Evolutionary conservation across 2,113 vertebrate genomes (phyloP), one percentile per base, ranked within the genome.

Genomic region (Scortum barcoo): DNA sequence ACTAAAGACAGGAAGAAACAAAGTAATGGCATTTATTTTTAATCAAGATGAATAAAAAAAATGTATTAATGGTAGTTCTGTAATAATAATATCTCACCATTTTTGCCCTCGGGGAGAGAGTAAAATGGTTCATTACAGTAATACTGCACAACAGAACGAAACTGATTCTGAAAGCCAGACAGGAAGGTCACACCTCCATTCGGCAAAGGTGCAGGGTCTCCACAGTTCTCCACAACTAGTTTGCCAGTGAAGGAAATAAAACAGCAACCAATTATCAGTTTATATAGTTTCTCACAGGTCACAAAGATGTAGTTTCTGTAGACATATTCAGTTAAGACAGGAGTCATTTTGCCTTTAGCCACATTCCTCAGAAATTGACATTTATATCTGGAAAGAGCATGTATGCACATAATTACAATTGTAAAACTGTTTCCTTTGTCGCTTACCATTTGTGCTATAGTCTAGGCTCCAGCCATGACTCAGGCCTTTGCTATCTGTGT

Each of bases 91-190:
- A 72, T 75, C 76, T 74, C 26, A 72, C 76, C 82, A 20, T 42
- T 69, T 24, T 5, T 8, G 11, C 14, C 22, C n/a, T 44, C 33
- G 28, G 70, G 5, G 40, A 84, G 58, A 30, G 77, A 24, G 72
- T 94, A 94, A 85, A 71, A 93, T 2, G 92, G 93, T 20, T 91
- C 72, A 54, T 93, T 80, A 51, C 93, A 94, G 72, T 53, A 57
- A 77, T 94, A 94, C 72, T 91, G 80, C 11, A 94, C 71, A 14
- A 89, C 78, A 17, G 93, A 92, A 14, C 1, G 40, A 50, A 92
- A 90, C 60, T 92, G 54, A 28, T 94, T 93, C 33, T 83, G 22
- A 20, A 65, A 69, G 7, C 90, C 93, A 19, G 81, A 88, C 42
- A 92, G 17, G 33, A 76, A 78, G 0, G 16, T 63, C n/a, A 91